These are phyloP conservation scores for Teinopalpus imperialis DNA, from an alignment of 2,888 invertebrate genomes.

Conservation along the genomic window DNA sequence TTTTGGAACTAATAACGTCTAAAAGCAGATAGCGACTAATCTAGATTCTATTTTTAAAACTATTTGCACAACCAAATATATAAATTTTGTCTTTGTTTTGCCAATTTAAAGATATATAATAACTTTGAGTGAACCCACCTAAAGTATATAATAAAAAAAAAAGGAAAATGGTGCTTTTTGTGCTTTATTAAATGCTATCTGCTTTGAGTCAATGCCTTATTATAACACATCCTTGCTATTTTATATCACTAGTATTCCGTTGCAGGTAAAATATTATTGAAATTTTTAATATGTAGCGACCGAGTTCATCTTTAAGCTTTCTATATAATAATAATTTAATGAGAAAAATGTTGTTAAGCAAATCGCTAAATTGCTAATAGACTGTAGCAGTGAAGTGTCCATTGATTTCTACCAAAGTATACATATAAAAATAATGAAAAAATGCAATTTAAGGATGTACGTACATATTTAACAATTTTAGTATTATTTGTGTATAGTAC, in stretches of 20 bases:
- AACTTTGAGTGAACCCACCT: too few species aligned
- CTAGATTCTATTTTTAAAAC: too few species aligned
- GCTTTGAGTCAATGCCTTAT: too few species aligned
- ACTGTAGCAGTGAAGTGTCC: slow-evolving; percentile 40
- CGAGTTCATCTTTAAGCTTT: too few species aligned
- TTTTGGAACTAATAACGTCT: slow-evolving; percentile 45
- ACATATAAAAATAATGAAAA: slow-evolving; percentile 30
- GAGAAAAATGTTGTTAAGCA: slow-evolving; percentile 28
- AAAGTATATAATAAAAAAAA: not conserved
- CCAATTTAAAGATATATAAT: not conserved
- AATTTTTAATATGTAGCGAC: too few species aligned
- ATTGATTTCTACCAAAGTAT: slow-evolving; percentile 72
- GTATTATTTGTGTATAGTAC: too few species aligned
- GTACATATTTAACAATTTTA: too few species aligned
- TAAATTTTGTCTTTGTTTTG: slow-evolving; percentile 16
- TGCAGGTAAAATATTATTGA: too few species aligned
- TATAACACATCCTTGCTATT: too few species aligned
- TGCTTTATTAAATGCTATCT: not conserved
- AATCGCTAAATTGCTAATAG: slow-evolving; percentile 36
- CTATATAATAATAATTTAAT: too few species aligned
- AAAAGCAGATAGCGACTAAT: slow-evolving; percentile 32
- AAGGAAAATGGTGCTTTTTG: slow-evolving; percentile 12
- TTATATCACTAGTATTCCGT: too few species aligned
- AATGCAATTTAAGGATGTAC: not conserved
- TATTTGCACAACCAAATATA: not conserved